phyloP scores from a whole-genome alignment of 2,113 vertebrate species.

The Otis tarda region DNA sequence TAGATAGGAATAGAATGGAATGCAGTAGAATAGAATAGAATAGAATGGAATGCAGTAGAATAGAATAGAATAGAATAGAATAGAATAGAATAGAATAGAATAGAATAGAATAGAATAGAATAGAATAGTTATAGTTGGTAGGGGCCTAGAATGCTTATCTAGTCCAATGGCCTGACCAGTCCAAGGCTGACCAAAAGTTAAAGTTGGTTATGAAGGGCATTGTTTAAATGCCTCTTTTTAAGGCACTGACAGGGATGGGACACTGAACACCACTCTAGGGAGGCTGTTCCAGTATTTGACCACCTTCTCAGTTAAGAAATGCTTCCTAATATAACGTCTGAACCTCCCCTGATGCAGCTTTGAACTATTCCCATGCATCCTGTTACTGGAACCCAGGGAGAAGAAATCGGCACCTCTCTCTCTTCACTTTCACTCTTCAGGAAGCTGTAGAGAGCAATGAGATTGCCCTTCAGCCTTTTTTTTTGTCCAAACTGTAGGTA shows the following conservation, averaged over 20 bases:
- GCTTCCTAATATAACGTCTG: neutral
- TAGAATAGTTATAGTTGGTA: neutral
- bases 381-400: neutral
- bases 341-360: neutral
- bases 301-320: neutral
- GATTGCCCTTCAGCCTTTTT: too few species aligned
- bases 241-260: neutral
- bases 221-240: neutral
- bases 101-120: neutral
- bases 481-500: too few species aligned
- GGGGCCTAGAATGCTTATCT: neutral
- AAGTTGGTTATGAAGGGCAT: neutral
- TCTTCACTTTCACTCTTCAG: neutral
- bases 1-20: too few species aligned
- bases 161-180: neutral
- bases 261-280: neutral
- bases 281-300: neutral
- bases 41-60: too few species aligned
- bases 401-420: neutral
- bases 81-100: too few species aligned
- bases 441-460: too few species aligned
- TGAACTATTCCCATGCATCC: fast-evolving
- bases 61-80: neutral
- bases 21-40: too few species aligned
- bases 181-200: neutral